A percentile compares a stretch with the other conserved stretches of the same genome.
Conservation (phyloP, 2,113 vertebrate genomes). For the Myrmophylax atrothorax region DNA sequence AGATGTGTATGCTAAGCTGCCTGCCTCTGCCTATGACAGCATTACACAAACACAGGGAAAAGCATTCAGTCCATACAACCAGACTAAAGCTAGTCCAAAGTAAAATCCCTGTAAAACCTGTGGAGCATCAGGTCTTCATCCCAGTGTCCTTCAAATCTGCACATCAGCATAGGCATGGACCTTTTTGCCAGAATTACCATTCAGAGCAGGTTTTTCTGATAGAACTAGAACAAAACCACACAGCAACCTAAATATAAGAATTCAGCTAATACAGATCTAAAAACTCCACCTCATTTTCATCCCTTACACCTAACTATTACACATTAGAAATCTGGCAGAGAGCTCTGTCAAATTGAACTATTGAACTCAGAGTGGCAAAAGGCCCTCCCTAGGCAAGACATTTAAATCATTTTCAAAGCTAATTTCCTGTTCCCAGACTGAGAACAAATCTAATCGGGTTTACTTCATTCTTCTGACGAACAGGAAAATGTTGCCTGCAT, state of each 20-base stretch:
- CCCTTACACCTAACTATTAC: conserved; percentile 34
- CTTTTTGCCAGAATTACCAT: neutral
- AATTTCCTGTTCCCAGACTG: conserved; percentile 76
- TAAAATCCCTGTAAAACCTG: neutral
- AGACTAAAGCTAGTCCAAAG: neutral
- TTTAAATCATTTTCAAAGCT: conserved; percentile 80
- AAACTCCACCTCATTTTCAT: conserved; percentile 33
- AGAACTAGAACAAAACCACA: neutral
- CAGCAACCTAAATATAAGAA: neutral
- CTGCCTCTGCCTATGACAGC: neutral
- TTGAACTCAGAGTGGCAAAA: conserved; percentile 71
- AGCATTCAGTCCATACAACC: neutral
- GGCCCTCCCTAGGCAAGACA: conserved; percentile 68
- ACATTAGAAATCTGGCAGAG: conserved; percentile 55
- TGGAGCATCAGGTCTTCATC: neutral
- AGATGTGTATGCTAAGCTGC: neutral
- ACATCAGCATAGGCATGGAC: neutral
- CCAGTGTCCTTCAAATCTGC: neutral
- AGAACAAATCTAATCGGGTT: conserved; percentile 79
- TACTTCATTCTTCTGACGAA: conserved; percentile 72
- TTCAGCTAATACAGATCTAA: conserved; percentile 39
- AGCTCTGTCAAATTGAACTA: conserved; percentile 73
- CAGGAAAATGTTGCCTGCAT: conserved; percentile 71
- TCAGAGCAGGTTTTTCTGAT: neutral
- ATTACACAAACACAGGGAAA: neutral